These are phyloP conservation scores for Mythimna ferrago DNA, from an alignment of 2,888 invertebrate genomes.

Conservation along the genomic window DNA sequence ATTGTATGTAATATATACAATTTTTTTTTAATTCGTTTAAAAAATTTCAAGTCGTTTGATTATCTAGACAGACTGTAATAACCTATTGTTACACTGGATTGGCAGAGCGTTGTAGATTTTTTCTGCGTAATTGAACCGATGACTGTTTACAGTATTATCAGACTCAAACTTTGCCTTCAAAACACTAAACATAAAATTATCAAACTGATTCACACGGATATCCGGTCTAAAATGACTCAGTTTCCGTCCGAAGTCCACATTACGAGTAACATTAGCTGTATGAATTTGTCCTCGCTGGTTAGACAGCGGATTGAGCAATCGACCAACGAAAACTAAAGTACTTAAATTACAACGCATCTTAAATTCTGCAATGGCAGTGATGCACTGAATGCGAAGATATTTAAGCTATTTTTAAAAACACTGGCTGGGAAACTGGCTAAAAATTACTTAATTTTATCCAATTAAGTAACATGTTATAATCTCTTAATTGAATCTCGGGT, in stretches of 20 bases:
- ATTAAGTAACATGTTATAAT: no score
- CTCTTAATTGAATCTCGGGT: no score
- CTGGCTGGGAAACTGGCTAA: not conserved
- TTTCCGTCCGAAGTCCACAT: conserved; percentile 72
- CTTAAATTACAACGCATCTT: conserved; percentile 70
- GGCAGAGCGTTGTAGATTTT: no score
- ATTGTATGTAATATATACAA: no score
- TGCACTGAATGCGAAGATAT: conserved; percentile 28
- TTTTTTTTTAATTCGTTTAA: no score
- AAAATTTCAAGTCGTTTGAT: no score
- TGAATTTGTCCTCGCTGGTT: conserved; percentile 72
- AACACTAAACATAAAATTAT: conserved; percentile 14
- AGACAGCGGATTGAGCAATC: conserved; percentile 66
- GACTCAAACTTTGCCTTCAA: not conserved
- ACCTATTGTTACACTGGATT: no score
- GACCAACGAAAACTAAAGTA: conserved; percentile 73
- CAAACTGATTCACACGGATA: conserved; percentile 70
- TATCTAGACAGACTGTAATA: no score
- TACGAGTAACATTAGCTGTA: conserved; percentile 62
- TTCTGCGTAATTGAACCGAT: no score
- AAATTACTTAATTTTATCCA: no score
- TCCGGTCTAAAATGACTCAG: conserved; percentile 71
- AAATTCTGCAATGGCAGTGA: conserved; percentile 58
- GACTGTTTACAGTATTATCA: no score
- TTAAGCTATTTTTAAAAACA: not conserved